phyloP scores from a whole-genome alignment of 1,140 invertebrate species.

The Drosophila subpulchrella region DNA sequence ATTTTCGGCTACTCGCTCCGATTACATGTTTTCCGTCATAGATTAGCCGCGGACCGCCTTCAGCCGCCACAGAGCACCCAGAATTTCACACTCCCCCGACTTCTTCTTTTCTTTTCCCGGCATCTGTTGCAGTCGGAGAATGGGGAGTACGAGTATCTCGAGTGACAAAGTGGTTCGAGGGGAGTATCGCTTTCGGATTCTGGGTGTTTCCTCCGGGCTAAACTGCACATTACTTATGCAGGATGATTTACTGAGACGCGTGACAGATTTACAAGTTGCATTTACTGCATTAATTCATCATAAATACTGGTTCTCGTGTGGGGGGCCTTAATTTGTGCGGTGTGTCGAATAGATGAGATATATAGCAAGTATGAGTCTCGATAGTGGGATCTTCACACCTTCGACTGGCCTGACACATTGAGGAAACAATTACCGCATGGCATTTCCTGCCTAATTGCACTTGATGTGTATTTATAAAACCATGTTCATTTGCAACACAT shows the following conservation, averaged over 20 bases:
- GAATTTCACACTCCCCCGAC: slow-evolving; percentile 68
- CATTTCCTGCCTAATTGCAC: slow-evolving; percentile 70
- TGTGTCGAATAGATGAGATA: background rate
- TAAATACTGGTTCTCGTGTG: slow-evolving; percentile 38
- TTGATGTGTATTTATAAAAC: slow-evolving; percentile 23
- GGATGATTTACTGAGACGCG: slow-evolving; percentile 78
- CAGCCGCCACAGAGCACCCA: slow-evolving; percentile 55
- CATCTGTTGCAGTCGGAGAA: slow-evolving; percentile 67
- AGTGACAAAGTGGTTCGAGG: slow-evolving; percentile 50
- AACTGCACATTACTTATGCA: slow-evolving; percentile 79
- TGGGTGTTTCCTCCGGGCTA: slow-evolving; percentile 41
- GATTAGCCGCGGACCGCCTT: slow-evolving; percentile 69
- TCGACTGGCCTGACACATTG: slow-evolving; percentile 4
- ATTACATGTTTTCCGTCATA: slow-evolving; percentile 82
- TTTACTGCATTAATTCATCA: slow-evolving; percentile 79
- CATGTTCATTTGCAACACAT: slow-evolving; percentile 53
- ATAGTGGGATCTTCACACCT: slow-evolving; percentile 38
- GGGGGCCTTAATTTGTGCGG: slow-evolving; percentile 6
- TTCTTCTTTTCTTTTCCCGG: slow-evolving; percentile 13
- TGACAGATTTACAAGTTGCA: slow-evolving; percentile 83
- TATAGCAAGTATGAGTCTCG: background rate
- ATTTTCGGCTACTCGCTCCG: slow-evolving; percentile 60
- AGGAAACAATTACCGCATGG: slow-evolving; percentile 59
- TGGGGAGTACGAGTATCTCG: slow-evolving; percentile 36
- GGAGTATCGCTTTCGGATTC: slow-evolving; percentile 27